These are phyloP conservation scores for Eupristina koningsbergeri DNA, from an alignment of 1,140 invertebrate species.

Conservation along the genomic window DNA sequence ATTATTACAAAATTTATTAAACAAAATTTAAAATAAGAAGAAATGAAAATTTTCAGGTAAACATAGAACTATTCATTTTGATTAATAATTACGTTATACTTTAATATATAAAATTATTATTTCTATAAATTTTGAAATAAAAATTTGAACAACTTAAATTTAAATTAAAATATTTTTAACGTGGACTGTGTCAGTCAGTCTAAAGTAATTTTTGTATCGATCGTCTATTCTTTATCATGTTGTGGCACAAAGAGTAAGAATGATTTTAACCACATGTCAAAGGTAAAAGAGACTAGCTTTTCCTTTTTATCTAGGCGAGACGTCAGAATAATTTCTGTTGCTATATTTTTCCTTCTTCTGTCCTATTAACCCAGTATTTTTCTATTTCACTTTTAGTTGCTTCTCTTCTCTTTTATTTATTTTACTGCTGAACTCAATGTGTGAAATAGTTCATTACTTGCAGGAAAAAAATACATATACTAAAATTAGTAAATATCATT, in stretches of 20 bases:
- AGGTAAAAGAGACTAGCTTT: constrained; percentile 12
- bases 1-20: no score
- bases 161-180: no score
- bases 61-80: no score
- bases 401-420: background rate
- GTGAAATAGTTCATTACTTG: constrained; percentile 28
- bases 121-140: no score
- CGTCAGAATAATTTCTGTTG: constrained; percentile 27
- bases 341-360: constrained; percentile 7
- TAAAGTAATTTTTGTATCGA: background rate
- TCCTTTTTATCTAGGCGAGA: background rate
- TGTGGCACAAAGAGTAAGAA: constrained; percentile 12
- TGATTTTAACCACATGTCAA: constrained; percentile 30
- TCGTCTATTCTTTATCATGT: background rate
- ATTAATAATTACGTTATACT: no score
- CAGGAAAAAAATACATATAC: background rate
- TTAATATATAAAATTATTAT: no score
- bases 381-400: background rate
- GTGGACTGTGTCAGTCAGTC: no score
- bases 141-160: no score
- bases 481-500: background rate
- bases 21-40: no score
- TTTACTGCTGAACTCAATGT: background rate
- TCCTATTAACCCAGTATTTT: constrained; percentile 49
- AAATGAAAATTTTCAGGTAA: no score